A percentile compares a stretch with the other conserved stretches of the same genome.
These are phyloP conservation scores for Erethizon dorsatum DNA, from an alignment of 2,797 vertebrate genomes.

Conservation along the genomic window DNA sequence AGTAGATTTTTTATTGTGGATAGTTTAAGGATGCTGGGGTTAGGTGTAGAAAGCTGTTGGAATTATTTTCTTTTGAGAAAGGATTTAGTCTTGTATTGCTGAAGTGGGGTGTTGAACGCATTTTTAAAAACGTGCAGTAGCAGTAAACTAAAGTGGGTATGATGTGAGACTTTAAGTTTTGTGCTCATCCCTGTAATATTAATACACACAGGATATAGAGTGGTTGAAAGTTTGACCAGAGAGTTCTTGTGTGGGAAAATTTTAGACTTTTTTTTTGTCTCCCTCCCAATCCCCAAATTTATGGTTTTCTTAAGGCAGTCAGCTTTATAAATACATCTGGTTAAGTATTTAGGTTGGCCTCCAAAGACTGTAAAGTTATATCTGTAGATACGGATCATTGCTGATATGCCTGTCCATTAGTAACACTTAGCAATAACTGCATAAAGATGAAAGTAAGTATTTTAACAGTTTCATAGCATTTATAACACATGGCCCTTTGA, in stretches of 20 bases:
- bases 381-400: constrained; percentile 48
- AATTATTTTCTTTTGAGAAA: constrained; percentile 64
- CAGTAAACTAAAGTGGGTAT: constrained; percentile 63
- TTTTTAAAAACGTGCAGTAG: not conserved
- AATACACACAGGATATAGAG: constrained; percentile 1
- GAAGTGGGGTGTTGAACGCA: not conserved
- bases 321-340: constrained; percentile 14
- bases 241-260: constrained; percentile 21
- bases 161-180: constrained; percentile 46
- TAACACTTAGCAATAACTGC: constrained; percentile 67
- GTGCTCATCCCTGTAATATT: not conserved
- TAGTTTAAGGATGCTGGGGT: constrained; percentile 21
- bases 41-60: constrained; percentile 22
- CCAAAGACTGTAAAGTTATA: constrained; percentile 74
- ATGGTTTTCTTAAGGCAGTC: not conserved
- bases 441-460: constrained; percentile 43
- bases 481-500: constrained; percentile 37
- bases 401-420: constrained; percentile 53
- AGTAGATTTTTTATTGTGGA: constrained; percentile 37
- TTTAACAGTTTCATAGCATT: constrained; percentile 66
- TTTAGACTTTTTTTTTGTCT: constrained; percentile 2
- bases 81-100: constrained; percentile 26
- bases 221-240: constrained; percentile 51
- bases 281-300: not conserved
- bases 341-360: constrained; percentile 59